Evolutionary conservation across 2,797 vertebrate species (phyloP), one percentile per base, ranked within the genome.

Genomic region (Etheostoma nigrum): DNA sequence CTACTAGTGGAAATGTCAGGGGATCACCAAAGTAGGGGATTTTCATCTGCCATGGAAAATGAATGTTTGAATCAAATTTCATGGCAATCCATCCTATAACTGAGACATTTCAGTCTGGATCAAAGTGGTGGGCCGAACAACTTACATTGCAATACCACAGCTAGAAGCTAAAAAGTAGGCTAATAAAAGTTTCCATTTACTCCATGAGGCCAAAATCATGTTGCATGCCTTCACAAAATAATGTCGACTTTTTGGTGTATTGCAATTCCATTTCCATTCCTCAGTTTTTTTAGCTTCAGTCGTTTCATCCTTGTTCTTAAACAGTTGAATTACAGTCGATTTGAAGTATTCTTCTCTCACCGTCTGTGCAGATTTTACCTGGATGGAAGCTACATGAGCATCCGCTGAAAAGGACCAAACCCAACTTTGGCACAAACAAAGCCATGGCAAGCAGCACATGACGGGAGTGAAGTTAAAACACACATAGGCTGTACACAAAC

Each of bases 401-500:
- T 93, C 88, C 89, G 49, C 83, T 93, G 88, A 94, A 67, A 87
- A 89, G 2, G 96, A 97, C 90, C 95, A 97, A 95, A 96, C 94
- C 78, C 84, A 96, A 59, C 92, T 91, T 64, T 94, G 96, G 96
- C 96, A 97, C 4, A 96, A 95, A 85, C 92, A 93, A 84, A 95
- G 94, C 54, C 96, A 95, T 93, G 89, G 96, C 95, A 1, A 95
- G 96, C 79, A 89, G 89, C 91, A 89, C 91, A 87, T 85, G 77
- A 78, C 79, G 77, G 76, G 67, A 81, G 85, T 48, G 52, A 81
- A 69, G 71, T 57, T 76, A 57, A 72, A 87, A 83, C 62, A 40
- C 36, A 40, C 36, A 55, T 10, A 44, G 61, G 64, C 66, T 61
- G 59, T 51, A 65, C 69, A 81, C 74, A 76, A 19, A 78, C 57